Percentiles rank a stretch among this genome's conserved stretches.
Evolutionary conservation across 2,888 invertebrate genomes (phyloP).

Genomic region (Punctoribates punctum): DNA sequence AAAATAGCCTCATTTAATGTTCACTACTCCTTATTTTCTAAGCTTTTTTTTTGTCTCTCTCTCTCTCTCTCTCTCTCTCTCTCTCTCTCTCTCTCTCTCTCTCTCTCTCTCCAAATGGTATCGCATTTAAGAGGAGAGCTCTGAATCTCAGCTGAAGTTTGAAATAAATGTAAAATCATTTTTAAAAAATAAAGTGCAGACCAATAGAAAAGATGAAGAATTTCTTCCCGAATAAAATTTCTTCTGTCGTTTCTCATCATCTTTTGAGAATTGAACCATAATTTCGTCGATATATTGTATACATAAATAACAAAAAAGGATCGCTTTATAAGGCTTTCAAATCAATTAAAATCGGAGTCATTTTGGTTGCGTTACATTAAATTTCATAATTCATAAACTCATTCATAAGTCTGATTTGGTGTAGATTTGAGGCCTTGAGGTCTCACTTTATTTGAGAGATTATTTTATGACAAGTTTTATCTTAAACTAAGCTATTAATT

Average conservation of each 20-base stretch:
- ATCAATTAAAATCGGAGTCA: neutral
- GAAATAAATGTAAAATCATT: slow-evolving; percentile 16
- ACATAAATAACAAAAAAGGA: neutral
- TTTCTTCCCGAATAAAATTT: neutral
- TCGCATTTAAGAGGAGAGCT: neutral
- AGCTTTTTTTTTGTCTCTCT: too few relatives aligned
- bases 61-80: too few relatives aligned
- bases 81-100: too few relatives aligned
- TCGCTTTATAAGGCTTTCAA: neutral
- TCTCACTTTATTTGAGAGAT: neutral
- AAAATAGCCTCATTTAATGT: neutral
- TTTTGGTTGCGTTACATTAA: neutral
- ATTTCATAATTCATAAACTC: neutral
- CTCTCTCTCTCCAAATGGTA: too few relatives aligned
- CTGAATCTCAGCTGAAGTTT: neutral
- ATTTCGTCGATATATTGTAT: neutral
- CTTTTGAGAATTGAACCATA: slow-evolving; percentile 5
- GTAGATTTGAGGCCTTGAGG: neutral
- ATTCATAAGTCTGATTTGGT: neutral
- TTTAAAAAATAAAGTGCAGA: neutral
- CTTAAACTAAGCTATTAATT: too few relatives aligned
- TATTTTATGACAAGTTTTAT: neutral
- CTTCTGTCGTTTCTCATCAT: neutral
- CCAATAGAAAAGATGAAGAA: neutral
- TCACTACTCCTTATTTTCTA: neutral